Conservation (phyloP, 2,797 vertebrate species). For the Micrastur ruficollis region DNA sequence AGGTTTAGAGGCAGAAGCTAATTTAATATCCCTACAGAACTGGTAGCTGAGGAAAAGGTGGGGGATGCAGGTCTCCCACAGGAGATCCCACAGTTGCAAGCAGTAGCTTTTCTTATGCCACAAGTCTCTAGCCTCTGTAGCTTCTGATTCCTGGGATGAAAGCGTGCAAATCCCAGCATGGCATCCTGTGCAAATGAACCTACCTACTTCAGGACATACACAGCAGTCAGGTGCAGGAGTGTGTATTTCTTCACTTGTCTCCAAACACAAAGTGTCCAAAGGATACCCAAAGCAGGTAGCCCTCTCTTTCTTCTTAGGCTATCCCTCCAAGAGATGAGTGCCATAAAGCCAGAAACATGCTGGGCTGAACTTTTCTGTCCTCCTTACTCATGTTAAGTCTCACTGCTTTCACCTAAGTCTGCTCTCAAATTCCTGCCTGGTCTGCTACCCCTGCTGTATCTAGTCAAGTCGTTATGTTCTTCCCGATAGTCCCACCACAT, state of each 20-base stretch:
- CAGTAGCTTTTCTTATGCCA: neutral
- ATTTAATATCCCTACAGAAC: neutral
- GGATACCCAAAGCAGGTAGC: neutral
- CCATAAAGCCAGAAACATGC: neutral
- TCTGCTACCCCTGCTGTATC: neutral
- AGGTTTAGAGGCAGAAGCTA: neutral
- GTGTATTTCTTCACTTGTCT: neutral
- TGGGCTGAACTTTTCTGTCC: neutral
- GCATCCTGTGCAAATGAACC: neutral
- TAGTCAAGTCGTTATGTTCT: neutral
- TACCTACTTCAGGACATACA: neutral
- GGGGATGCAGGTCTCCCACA: neutral
- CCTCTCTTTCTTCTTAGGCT: neutral
- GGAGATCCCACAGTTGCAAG: neutral
- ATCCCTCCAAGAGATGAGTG: neutral
- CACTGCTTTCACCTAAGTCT: neutral
- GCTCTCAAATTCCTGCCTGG: neutral
- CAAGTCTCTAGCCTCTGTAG: neutral
- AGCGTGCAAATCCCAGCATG: neutral
- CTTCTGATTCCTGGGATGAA: neutral
- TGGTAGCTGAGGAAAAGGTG: neutral
- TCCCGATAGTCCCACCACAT: neutral
- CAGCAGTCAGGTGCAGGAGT: neutral
- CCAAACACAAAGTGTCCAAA: neutral
- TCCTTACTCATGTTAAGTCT: neutral